Evolutionary conservation across 2,888 invertebrate genomes (phyloP).

Genomic region (Luperina nickerlii): DNA sequence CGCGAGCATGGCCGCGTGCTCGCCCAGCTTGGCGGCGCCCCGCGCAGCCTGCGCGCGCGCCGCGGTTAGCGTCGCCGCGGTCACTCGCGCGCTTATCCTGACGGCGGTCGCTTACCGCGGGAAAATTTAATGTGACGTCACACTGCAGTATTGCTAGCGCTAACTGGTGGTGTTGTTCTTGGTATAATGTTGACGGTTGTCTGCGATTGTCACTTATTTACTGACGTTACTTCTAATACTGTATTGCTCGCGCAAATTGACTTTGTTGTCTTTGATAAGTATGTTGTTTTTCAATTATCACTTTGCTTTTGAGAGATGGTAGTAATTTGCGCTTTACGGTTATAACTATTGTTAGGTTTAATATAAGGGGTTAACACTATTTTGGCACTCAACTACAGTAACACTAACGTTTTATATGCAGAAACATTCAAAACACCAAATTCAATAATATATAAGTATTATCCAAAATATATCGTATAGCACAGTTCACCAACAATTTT

Average conservation of each 20-base stretch:
- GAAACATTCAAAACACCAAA: conserved; percentile 24
- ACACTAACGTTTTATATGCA: conserved; percentile 8
- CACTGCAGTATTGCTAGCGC: conserved; percentile 34
- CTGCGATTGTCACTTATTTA: conserved; percentile 24
- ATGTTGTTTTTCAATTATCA: not conserved
- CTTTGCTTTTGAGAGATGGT: not conserved
- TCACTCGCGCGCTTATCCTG: conserved; percentile 80
- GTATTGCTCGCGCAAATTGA: not conserved
- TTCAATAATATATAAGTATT: conserved; percentile 6
- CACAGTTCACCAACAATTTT: conserved; percentile 45
- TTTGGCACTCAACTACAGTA: conserved; percentile 22
- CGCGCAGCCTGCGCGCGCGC: conserved; percentile 81
- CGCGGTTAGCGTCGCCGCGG: conserved; percentile 79
- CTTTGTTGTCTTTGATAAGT: not conserved
- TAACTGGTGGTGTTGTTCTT: not conserved
- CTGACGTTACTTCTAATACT: not conserved
- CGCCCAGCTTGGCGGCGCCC: conserved; percentile 88
- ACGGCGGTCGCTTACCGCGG: conserved; percentile 34
- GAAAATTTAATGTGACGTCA: conserved; percentile 44
- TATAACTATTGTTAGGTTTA: not conserved
- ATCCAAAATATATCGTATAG: conserved; percentile 44
- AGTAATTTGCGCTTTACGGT: not conserved
- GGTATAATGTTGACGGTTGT: conserved; percentile 17
- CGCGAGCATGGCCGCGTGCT: conserved; percentile 93
- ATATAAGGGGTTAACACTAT: not conserved